These are phyloP conservation scores for Clytia hemisphaerica DNA, from an alignment of 30 jellyfish, hydroid and myxozoan genomes.

Conservation along the genomic window DNA sequence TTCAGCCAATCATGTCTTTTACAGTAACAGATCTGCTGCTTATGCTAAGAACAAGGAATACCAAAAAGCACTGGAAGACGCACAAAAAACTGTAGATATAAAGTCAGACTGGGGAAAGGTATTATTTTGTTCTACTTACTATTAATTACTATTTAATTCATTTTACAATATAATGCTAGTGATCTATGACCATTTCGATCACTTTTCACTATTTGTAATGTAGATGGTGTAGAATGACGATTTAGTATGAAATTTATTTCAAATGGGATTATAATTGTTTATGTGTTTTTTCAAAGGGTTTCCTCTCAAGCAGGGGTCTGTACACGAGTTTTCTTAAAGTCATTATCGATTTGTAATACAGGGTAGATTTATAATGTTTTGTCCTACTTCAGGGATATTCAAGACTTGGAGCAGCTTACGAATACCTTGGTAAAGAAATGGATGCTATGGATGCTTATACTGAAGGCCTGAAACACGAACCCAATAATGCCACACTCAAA, in stretches of 20 bases:
- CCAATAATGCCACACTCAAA: constrained; percentile 75
- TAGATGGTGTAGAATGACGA: not conserved
- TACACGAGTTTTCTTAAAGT: too few relatives aligned
- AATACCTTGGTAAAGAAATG: constrained; percentile 59
- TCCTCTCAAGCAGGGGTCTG: too few relatives aligned
- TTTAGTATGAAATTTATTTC: not conserved
- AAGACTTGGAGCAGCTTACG: constrained; percentile 90
- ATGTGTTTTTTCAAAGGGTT: not conserved
- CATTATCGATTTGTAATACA: not conserved
- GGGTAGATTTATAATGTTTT: too few relatives aligned
- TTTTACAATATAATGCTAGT: too few relatives aligned
- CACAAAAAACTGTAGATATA: constrained; percentile 87
- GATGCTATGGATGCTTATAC: constrained; percentile 93
- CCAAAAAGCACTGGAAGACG: constrained; percentile 84
- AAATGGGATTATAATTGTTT: not conserved
- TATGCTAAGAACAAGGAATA: constrained; percentile 87
- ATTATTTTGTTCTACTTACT: not conserved
- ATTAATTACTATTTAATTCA: too few relatives aligned
- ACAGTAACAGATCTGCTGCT: constrained; percentile 99
- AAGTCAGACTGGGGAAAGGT: constrained; percentile 99
- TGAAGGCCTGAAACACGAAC: constrained; percentile 82
- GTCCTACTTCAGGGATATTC: constrained; percentile 99
- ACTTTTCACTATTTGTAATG: not conserved
- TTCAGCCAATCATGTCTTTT: constrained; percentile 79
- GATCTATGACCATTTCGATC: not conserved